Percentiles rank a stretch among this genome's conserved stretches.
phyloP scores from a whole-genome alignment of 1,140 invertebrate genomes.

The Euschistus heros region DNA sequence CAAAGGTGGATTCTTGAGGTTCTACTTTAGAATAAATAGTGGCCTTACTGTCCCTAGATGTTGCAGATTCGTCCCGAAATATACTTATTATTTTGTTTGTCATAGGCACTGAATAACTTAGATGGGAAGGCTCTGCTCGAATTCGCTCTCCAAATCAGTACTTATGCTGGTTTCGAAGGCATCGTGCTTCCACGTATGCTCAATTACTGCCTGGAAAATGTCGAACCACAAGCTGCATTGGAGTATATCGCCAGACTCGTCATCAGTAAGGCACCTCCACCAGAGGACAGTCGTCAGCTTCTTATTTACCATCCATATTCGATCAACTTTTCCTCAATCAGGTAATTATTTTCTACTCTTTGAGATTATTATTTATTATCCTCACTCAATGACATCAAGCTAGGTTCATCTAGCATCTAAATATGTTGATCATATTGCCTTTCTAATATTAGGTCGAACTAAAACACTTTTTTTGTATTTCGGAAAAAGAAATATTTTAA shows the following conservation, averaged over 20 bases:
- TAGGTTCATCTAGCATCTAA: no score
- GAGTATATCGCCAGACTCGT: slow-evolving; percentile 55
- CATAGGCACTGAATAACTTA: slow-evolving; percentile 24
- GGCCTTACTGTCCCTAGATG: no score
- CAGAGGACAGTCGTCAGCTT: slow-evolving; percentile 10
- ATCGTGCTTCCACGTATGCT: slow-evolving; percentile 59
- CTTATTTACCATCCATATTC: slow-evolving; percentile 19
- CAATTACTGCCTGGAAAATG: slow-evolving; percentile 41
- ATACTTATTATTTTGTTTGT: slow-evolving; percentile 18
- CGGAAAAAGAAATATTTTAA: no score
- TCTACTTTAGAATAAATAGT: no score
- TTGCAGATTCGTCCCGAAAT: no score
- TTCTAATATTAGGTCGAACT: no score
- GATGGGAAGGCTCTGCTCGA: slow-evolving; percentile 33
- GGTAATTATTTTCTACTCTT: neutral
- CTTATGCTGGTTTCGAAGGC: slow-evolving; percentile 58
- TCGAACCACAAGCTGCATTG: slow-evolving; percentile 39
- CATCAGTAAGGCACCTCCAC: slow-evolving; percentile 21
- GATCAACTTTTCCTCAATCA: slow-evolving; percentile 20
- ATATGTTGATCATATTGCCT: no score
- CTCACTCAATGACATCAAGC: no score
- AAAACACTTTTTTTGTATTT: no score
- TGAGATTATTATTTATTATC: no score
- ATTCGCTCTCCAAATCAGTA: slow-evolving; percentile 51
- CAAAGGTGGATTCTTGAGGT: no score